Evolutionary conservation across 92 coral and sea anemone genomes (phyloP), one percentile per base, ranked within the genome.

Genomic region (Phymanthus crucifer): DNA sequence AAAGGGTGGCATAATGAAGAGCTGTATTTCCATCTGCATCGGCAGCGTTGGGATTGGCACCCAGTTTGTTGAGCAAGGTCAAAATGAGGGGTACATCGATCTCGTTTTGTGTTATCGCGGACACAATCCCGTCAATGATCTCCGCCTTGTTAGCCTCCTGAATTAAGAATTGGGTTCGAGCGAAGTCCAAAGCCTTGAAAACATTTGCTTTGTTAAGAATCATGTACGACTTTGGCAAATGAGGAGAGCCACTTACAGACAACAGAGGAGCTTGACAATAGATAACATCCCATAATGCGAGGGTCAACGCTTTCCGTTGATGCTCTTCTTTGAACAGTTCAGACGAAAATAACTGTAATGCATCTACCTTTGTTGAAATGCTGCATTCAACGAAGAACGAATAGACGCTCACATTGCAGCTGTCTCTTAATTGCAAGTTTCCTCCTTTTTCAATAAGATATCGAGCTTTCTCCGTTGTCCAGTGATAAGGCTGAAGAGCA

Each of bases 21-120:
- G 67, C 67, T 58, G 67, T 58, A 58, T 58, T 58, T 26, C 67
- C 67, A 58, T 58, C 34, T 26, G 67, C 24, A 58, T 58, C 67
- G 1, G 33, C 67, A 58, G 32, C 33, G 13, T 10, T 24, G 26
- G 67, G 67, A 58, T 58, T 58, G 32, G 67, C 67, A 58, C 67
- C 33, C 26, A 58, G 26, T 58, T n/a, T 6, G 33, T 26, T 58
- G 14, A 58, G 33, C 67, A 58, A 58, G 13, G 34, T 3, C 24
- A 58, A 33, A 24, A 58, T 26, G 2, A 1, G 13, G 0, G 67
- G 33, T 16, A 58, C 67, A 58, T 58, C 67, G 11, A 58, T 24
- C 32, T 24, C 13, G 31, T 58, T 26, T 58, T 58, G 33, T 1
- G 8, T 58, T 58, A 58, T 58, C 67, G 7, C 6, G 2, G 33